Evolutionary conservation across 2,113 vertebrate genomes (phyloP), one percentile per base, ranked within the genome.

Genomic region (Raja brachyura): DNA sequence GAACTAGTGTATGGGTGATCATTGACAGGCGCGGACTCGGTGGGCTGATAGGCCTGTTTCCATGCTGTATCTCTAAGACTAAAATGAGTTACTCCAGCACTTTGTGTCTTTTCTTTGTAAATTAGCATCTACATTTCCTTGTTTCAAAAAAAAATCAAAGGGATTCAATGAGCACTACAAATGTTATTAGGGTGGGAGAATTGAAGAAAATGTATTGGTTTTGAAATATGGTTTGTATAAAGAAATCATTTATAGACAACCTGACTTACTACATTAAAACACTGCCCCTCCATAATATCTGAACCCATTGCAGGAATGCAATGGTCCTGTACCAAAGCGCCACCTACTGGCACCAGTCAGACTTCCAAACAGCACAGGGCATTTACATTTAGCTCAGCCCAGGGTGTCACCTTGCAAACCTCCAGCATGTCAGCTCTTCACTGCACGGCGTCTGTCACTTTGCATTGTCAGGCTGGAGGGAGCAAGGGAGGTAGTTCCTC

Each of bases 241-340:
- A 54, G 33, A 73, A 88, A 92, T 92, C 68, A 92, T 25, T 48
- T 54, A 28, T 22, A 92, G 20, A 22, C 9, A 92, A 59, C 28
- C 22, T 25, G 68, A 92, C 10, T 33, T 68, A 70, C 7, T 39
- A 48, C 33, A 73, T 22, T 70, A 13, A 9, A 73, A 73, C 63
- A 92, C 8, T 70, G 22, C 14, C 14, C 66, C 68, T 73, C 48
- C 18, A 48, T 92, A 73, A 73, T 16, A 73, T 73, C 31, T 13
- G 66, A 48, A 73, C 33, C 39, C 31, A 25, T 73, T 92, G 9
- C 90, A 74, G 39, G 39, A 9, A 0, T 73, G 31, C 0, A 54
- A 28, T 92, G 90, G 20, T 70, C 33, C 70, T 97, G 96, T 97
- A 96, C 96, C 96, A 94, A 97, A 97, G 96, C 96, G 96, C 96